phyloP scores from a whole-genome alignment of 2,113 vertebrate species.

The Lophotis ruficrista region DNA sequence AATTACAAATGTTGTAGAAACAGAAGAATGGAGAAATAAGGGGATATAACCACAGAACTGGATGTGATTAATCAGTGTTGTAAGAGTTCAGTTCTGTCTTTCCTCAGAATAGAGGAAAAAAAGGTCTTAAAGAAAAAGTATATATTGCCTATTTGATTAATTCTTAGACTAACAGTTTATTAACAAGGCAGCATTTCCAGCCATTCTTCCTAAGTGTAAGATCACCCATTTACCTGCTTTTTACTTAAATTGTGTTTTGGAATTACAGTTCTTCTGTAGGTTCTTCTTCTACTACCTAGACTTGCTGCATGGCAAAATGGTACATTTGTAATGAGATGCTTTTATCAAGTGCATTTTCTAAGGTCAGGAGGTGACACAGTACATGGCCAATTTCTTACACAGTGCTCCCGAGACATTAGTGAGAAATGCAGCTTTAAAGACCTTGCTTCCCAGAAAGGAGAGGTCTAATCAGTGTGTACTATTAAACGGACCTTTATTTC shows the following conservation, averaged over 20 bases:
- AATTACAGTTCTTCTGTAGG: neutral
- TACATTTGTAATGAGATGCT: neutral
- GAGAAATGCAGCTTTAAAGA: neutral
- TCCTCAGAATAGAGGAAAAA: neutral
- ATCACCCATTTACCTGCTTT: neutral
- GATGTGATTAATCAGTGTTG: neutral
- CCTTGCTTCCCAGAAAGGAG: neutral
- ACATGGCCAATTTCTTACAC: neutral
- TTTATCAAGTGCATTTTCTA: neutral
- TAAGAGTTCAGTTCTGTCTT: neutral
- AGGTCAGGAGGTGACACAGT: neutral
- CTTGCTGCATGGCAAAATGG: neutral
- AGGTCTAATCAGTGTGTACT: neutral
- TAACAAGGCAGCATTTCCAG: neutral
- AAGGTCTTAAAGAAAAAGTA: neutral
- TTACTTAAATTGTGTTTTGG: neutral
- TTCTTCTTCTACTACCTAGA: neutral
- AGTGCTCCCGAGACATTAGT: neutral
- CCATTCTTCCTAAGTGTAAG: neutral
- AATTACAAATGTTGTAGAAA: constrained; percentile 11
- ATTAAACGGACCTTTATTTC: neutral
- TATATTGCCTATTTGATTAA: neutral
- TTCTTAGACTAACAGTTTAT: neutral
- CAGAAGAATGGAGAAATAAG: neutral
- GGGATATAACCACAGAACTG: neutral